These are phyloP conservation scores for Channa maculata DNA, from an alignment of 2,113 vertebrate species.

Conservation along the genomic window DNA sequence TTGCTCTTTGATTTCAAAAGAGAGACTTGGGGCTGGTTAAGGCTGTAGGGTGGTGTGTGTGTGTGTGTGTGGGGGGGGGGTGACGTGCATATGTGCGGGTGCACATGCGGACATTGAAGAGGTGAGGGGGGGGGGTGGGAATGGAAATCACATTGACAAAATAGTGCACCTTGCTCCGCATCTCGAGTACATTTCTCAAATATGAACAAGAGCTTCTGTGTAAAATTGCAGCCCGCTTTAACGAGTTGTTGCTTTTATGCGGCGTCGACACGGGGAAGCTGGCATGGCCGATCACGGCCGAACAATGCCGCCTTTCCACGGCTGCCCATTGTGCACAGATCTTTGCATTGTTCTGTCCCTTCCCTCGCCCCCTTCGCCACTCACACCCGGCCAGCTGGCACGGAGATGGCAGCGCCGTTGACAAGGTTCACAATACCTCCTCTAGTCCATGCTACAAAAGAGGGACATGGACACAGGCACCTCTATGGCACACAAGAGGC, in stretches of 20 bases:
- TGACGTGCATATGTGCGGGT: not conserved
- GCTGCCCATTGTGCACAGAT: constrained; percentile 75
- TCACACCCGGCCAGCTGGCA: constrained; percentile 82
- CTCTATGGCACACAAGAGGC: constrained; percentile 79
- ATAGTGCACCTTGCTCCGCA: constrained; percentile 41
- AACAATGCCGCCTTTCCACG: constrained; percentile 74
- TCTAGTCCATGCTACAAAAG: constrained; percentile 77
- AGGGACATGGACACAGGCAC: constrained; percentile 75
- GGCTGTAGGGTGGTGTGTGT: constrained; percentile 33
- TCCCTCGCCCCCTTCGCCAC: constrained; percentile 41
- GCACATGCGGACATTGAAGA: constrained; percentile 8
- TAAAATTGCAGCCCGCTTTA: constrained; percentile 42
- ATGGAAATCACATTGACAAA: constrained; percentile 22
- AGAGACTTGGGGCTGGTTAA: constrained; percentile 17
- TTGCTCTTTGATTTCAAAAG: constrained; percentile 62
- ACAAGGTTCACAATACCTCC: constrained; percentile 81
- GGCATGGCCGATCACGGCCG: constrained; percentile 59
- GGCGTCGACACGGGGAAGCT: constrained; percentile 51
- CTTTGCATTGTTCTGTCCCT: constrained; percentile 73
- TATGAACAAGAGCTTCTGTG: constrained; percentile 6
- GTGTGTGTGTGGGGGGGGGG: not conserved
- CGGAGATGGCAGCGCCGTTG: constrained; percentile 73
- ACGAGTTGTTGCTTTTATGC: constrained; percentile 55
- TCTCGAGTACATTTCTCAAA: constrained; percentile 6
- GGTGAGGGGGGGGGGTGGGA: not conserved